Evolutionary conservation across 2,888 invertebrate species (phyloP), one percentile per base, ranked within the genome.

Genomic region (Melinaea menophilus): DNA sequence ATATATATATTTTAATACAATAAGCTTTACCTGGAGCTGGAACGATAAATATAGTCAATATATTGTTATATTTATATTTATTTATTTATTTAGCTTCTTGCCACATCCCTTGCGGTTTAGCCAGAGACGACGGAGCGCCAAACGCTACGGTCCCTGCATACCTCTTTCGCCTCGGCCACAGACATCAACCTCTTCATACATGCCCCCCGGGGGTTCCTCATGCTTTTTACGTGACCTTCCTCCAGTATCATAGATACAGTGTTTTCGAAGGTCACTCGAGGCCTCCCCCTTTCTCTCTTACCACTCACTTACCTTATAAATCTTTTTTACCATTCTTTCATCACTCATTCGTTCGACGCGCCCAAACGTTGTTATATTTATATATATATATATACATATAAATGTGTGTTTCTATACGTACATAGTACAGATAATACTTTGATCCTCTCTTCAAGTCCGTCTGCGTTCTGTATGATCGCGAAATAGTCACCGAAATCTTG

Each of bases 401-500:
- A 22, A 22, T 22, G 22, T 22, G 22, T 22, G 22, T 22, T 22
- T 22, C 22, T 2, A 57, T 22, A 74, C 76, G 75, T 69, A 87
- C 88, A 66, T 4, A 71, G 54, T 0, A 87, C 67, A 1, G 75
- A 74, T 0, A 83, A 46, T 0, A 78, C 68, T 59, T 80, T 82
- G 1, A 85, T 63, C 13, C 80, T 72, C 62, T 88, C 87, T 37
- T 86, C 85, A 0, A 68, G 55, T 0, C 85, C 85, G 4, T 84
- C 84, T 1, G 79, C 79, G 22, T 79, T 81, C 51, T 78, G 77
- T 2, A 86, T 69, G 2, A 83, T 72, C 0, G 75, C 72, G 68
- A 82, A 83, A 59, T 85, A 87, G 54, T 85, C 85, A 0, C 88
- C 88, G 31, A 79, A 80, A 47, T 84, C 81, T 2, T 74, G 70